Evolutionary conservation across 53 echinoderm and acorn worm species (phyloP), one percentile per base, ranked within the genome.

Genomic region (Zoroaster sp.): DNA sequence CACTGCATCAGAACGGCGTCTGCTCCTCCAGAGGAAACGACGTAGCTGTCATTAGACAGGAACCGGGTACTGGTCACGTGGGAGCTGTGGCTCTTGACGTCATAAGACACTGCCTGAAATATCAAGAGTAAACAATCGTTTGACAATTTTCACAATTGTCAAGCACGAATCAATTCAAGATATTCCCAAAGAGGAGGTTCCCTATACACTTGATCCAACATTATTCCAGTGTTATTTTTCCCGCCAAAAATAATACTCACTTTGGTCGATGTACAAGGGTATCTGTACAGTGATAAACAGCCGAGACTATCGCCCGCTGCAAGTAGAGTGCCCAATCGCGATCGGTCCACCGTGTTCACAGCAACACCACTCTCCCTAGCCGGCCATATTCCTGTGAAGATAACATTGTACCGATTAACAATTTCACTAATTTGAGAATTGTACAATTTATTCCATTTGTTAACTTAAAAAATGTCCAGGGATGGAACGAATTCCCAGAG

Each of bases 321-420:
- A 2, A 95, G 52, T 13, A 97, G 86, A 11, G 69, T 88, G 28
- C 87, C 79, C 30, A 40, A 88, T 18, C 86, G 77, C 18, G 97
- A 97, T 32, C 94, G 71, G 43, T 90, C 94, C 15, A 94, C 72
- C 2, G 92, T 72, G 11, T 92, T 83, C 33, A 97, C 85, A 15
- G 90, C 92, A 6, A 78, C 69, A 14, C 91, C 95, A 12, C 86
- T 88, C 35, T 97, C 97, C 21, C 76, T 87, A 4, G 74, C 71
- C 5, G 97, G 93, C 97, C 97, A 97, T 33, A 97, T 90, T 54
- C 97, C 97, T 96, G 83, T n/a, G n/a, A n/a, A n/a, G n/a, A n/a
- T n/a, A n/a, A n/a, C n/a, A n/a, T n/a, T n/a, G n/a, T n/a, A n/a
- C n/a, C n/a, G n/a, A n/a, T n/a, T n/a, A n/a, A n/a, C n/a, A n/a